Base-by-base conservation (phyloP, 1,140 invertebrate genomes). In the Drosophila paulistorum region DNA sequence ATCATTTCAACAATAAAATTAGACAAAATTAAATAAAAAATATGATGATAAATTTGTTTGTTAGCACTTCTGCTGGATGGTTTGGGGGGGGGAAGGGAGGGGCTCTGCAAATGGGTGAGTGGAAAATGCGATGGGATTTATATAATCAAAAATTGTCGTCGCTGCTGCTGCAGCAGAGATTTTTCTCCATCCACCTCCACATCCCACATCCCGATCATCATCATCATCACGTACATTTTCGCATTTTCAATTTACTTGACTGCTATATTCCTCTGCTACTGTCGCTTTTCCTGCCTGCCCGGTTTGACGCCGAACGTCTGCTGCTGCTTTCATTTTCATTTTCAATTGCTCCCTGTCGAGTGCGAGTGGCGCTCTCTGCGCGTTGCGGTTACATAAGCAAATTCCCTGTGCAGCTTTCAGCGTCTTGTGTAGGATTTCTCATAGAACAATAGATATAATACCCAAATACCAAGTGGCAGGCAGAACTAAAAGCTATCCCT, bases 191-290 rank as follows among this genome's bases (percentile, higher is more conserved):
- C 17, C 45, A 48, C 23, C 23, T 9, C 33, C 7, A 37, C 35
- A 37, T 6, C 6, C 30, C 30, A 30, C 30, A 30, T 30, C 20
- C 17, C 17, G 1, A 23, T 23, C 30, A 39, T 39, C 11, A 39
- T 39, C 11, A 39, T 4, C 37, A 13, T 59, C 33, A 37, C 11
- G 33, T 59, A 37, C 20, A 30, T 57, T 33, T 20, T 58, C 37
- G 23, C 72, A 69, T 71, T 82, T 84, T 77, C 67, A 57, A 48
- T 68, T 76, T 77, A 71, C 74, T 76, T 69, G 67, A 55, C 66
- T 76, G 42, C 77, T 83, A 84, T 83, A 76, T 26, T 26, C 51
- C 20, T 30, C 30, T 30, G 30, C 30, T 30, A 30, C 30, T 30
- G 30, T 30, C 30, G 30, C 30, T 30, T 30, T 30, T 30, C 30